Evolutionary conservation across 1,140 invertebrate genomes (phyloP), one percentile per base, ranked within the genome.

Genomic region (Euwallacea fornicatus): DNA sequence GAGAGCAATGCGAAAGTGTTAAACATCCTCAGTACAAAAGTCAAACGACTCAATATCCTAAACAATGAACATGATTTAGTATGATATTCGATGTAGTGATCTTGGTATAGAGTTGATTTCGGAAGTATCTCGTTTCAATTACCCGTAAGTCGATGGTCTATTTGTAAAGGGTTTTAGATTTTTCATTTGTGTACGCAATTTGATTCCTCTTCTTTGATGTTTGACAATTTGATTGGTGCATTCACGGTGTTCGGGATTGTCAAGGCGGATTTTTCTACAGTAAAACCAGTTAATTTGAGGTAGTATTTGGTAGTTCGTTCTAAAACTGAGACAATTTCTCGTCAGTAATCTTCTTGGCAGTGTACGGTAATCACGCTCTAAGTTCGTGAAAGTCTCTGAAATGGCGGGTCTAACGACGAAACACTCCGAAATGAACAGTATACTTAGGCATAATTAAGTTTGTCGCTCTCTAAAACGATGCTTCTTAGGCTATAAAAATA

Each of bases 401-500:
- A 50, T 50, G 13, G 46, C 46, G 9, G 46, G 9, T 10, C 3
- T 50, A 50, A 50, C 2, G 13, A 6, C 9, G 46, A 11, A 10
- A 11, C 13, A 11, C 13, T 50, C 13, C 13, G 13, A 50, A 11
- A 13, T 50, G 6, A 50, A 50, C 46, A 13, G 46, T 10, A 10
- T 50, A 11, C 13, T 50, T 11, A 10, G 13, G 46, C 13, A 50
- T 50, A 13, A 11, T 50, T 13, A 50, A 50, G 9, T 11, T 10
- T 10, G 46, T 13, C 46, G 46, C 46, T 10, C 9, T 50, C 13
- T 50, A 6, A 10, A 50, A 50, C 46, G 9, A 50, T 50, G 21
- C 21, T 33, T 33, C 21, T 42, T 55, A 66, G 16, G 13, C 42
- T 66, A 66, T 66, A 66, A 66, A 66, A 66, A 66, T 65, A 66